Base-by-base conservation (phyloP, 1,140 invertebrate genomes). In the Cotesia chilonis region DNA sequence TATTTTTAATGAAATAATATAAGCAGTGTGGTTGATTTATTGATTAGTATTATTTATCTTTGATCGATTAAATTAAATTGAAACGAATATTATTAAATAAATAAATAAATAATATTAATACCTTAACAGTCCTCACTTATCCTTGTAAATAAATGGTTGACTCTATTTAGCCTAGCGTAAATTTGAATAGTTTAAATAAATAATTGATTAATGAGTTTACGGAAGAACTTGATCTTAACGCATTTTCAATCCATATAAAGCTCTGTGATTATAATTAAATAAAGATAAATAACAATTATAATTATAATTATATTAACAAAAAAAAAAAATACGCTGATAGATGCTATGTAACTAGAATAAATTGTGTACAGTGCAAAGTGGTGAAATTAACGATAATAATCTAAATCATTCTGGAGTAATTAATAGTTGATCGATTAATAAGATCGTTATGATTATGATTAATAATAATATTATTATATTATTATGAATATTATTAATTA, bases 171-270 rank as follows among this genome's bases (percentile, higher is more conserved):
- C 10, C 7, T 47, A 47, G 41, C 10, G 41, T 6, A 47, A 47
- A 47, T 47, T 9, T 9, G 10, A 47, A 6, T 47, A 55, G 54
- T 17, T 55, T 55, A n/a, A 51, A 51, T 17, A 17, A 55, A 55
- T 17, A 14, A n/a, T 55, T 55, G 3, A 55, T 55, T 55, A 55
- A 14, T 55, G 47, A 28, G 20, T 57, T 35, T 57, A 57, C 20
- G 36, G 52, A 70, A 69, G 71, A 72, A 66, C 28, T 55, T 59
- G 52, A 60, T 66, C 64, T 72, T 68, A 38, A 74, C 54, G 70
- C 75, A 76, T 76, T 76, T 76, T 76, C 73, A 74, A 71, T 73
- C 63, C 38, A 70, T 76, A 74, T 73, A 73, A 70, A 71, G 75
- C 75, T 76, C 75, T 76, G 75, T 72, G 73, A 76, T 76, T 72